Evolutionary conservation across 2,888 invertebrate species (phyloP).

Genomic region (Mechanitis messenoides): DNA sequence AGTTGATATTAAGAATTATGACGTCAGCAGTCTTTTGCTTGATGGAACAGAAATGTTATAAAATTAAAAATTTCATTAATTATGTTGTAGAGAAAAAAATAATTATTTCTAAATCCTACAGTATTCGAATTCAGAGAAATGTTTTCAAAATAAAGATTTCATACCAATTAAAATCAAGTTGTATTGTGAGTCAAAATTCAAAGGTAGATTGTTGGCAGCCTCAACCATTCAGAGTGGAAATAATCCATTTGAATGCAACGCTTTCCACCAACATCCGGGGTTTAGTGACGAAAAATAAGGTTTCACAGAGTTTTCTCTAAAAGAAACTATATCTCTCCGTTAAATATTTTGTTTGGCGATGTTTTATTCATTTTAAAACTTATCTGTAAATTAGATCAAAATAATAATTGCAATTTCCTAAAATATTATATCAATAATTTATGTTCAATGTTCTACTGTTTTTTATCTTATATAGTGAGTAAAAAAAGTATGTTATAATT

Average conservation of each 20-base stretch:
- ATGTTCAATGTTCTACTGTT: no score
- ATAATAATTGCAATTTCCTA: no score
- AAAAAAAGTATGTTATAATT: no score
- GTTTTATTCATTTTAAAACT: background rate
- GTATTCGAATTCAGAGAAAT: background rate
- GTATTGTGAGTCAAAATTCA: constrained; percentile 12
- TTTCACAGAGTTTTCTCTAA: constrained; percentile 6
- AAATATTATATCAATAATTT: no score
- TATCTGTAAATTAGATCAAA: no score
- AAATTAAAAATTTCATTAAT: no score
- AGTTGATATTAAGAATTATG: no score
- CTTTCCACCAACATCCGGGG: constrained; percentile 9
- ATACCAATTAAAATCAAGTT: constrained; percentile 25
- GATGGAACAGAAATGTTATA: no score
- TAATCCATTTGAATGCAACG: constrained; percentile 13
- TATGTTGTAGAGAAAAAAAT: background rate
- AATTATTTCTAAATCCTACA: background rate
- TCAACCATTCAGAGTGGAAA: constrained; percentile 9
- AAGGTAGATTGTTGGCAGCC: constrained; percentile 3
- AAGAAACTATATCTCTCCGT: background rate
- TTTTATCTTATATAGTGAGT: no score
- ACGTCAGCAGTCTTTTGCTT: no score
- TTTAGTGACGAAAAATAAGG: constrained; percentile 12
- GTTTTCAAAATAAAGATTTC: background rate
- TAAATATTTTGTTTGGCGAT: background rate